Percentiles rank a stretch among this genome's conserved stretches.
Conservation (phyloP, 1,140 invertebrate genomes). For the Helicoverpa armigera region DNA sequence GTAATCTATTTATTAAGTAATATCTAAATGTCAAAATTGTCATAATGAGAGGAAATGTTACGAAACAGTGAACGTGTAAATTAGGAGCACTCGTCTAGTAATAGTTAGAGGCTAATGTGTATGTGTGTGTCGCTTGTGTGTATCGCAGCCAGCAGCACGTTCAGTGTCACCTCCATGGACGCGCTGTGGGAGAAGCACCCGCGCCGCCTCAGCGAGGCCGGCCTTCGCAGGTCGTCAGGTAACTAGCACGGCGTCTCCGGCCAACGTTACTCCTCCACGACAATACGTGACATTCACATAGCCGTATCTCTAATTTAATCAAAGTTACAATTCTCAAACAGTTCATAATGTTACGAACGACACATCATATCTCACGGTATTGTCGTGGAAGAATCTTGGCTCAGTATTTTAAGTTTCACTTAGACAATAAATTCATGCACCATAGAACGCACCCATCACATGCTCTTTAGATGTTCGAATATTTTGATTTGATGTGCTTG, state of each 20-base stretch:
- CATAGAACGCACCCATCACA: constrained; percentile 52
- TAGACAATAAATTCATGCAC: constrained; percentile 50
- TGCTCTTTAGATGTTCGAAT: constrained; percentile 51
- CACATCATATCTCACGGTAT: constrained; percentile 32
- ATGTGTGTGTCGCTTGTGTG: constrained; percentile 83
- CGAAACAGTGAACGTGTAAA: constrained; percentile 50
- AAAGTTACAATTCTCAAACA: constrained; percentile 34
- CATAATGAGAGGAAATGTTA: constrained; percentile 39
- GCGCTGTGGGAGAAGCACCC: constrained; percentile 90
- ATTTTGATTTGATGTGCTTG: constrained; percentile 62
- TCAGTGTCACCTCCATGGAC: constrained; percentile 89
- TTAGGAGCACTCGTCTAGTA: constrained; percentile 60
- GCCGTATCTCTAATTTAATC: constrained; percentile 5
- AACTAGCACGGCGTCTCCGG: constrained; percentile 68
- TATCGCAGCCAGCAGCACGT: constrained; percentile 88
- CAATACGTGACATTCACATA: constrained; percentile 48
- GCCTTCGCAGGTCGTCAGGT: constrained; percentile 91
- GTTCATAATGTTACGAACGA: background rate
- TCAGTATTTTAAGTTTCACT: constrained; percentile 56
- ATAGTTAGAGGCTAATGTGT: constrained; percentile 81
- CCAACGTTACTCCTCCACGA: constrained; percentile 50
- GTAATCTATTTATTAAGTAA: constrained; percentile 14
- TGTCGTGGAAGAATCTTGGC: constrained; percentile 48
- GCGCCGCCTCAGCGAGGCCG: constrained; percentile 90
- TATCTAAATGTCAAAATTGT: constrained; percentile 35